A percentile compares a stretch with the other conserved stretches of the same genome.
These are phyloP conservation scores for Dipodomys stephensi DNA, from an alignment of 2,113 vertebrate species.

Conservation along the genomic window DNA sequence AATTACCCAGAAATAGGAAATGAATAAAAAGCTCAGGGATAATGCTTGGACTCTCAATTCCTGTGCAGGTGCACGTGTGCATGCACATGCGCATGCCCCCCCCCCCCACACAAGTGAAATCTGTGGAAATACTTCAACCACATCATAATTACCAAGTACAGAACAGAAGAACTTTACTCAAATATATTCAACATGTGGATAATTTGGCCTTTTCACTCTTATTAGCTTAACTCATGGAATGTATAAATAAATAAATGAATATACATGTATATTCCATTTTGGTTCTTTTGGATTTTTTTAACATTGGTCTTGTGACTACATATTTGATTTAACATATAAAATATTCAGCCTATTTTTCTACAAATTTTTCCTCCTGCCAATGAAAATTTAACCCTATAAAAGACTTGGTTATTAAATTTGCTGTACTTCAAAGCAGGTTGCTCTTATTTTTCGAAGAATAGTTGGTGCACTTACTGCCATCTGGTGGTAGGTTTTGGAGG, in stretches of 20 bases:
- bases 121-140: conserved; percentile 27
- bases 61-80: too few relatives aligned
- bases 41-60: too few relatives aligned
- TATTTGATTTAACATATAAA: conserved; percentile 33
- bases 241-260: neutral
- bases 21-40: too few relatives aligned
- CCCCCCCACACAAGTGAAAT: neutral
- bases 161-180: neutral
- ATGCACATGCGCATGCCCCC: too few relatives aligned
- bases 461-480: conserved; percentile 75
- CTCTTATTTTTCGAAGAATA: conserved; percentile 53
- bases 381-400: conserved; percentile 48
- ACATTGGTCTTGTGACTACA: conserved; percentile 13
- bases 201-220: conserved; percentile 50
- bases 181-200: neutral
- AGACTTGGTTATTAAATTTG: conserved; percentile 36
- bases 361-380: neutral
- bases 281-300: conserved; percentile 23
- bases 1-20: too few relatives aligned
- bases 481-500: conserved; percentile 69
- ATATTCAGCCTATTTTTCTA: neutral
- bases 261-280: conserved; percentile 31
- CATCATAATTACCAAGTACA: neutral
- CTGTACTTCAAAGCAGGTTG: conserved; percentile 36
- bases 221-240: conserved; percentile 17